These are phyloP conservation scores for Neostethus bicornis DNA, from an alignment of 2,797 vertebrate species.

Conservation along the genomic window DNA sequence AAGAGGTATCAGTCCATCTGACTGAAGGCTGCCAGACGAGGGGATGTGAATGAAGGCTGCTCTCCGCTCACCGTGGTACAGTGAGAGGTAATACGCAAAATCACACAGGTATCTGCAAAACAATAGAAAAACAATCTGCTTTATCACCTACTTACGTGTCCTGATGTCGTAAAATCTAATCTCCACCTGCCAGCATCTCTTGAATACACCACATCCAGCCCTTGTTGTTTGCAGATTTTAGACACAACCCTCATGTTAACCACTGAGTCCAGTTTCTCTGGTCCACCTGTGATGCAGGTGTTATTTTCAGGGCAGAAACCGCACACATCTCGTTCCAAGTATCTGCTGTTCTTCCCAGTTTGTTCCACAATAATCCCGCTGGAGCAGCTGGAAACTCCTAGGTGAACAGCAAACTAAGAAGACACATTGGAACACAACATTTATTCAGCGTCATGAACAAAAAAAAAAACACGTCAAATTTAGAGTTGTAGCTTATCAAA, in stretches of 20 bases:
- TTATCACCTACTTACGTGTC: neutral
- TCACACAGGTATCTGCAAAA: slow-evolving; percentile 83
- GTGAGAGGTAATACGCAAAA: slow-evolving; percentile 84
- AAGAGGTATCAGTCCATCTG: slow-evolving; percentile 75
- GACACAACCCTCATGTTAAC: slow-evolving; percentile 80
- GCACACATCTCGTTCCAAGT: slow-evolving; percentile 80
- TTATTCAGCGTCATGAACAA: neutral
- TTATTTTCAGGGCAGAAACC: slow-evolving; percentile 77
- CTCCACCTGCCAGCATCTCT: slow-evolving; percentile 86
- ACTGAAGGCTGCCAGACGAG: slow-evolving; percentile 61
- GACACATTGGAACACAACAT: slow-evolving; percentile 1
- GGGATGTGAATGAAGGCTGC: slow-evolving; percentile 84
- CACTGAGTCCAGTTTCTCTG: slow-evolving; percentile 79
- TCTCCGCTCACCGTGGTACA: slow-evolving; percentile 75
- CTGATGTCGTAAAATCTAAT: neutral
- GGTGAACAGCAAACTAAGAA: slow-evolving; percentile 80
- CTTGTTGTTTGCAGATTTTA: slow-evolving; percentile 65
- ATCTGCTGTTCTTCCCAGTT: slow-evolving; percentile 84
- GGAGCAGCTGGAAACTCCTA: slow-evolving; percentile 79
- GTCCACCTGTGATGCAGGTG: slow-evolving; percentile 80
- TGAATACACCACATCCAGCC: slow-evolving; percentile 79
- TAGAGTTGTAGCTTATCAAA: no score
- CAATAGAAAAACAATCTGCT: slow-evolving; percentile 1
- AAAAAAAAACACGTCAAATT: neutral
- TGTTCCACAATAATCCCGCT: slow-evolving; percentile 83